Evolutionary conservation across 2,797 vertebrate species (phyloP), one percentile per base, ranked within the genome.

Genomic region (Hozukius guyotensis): DNA sequence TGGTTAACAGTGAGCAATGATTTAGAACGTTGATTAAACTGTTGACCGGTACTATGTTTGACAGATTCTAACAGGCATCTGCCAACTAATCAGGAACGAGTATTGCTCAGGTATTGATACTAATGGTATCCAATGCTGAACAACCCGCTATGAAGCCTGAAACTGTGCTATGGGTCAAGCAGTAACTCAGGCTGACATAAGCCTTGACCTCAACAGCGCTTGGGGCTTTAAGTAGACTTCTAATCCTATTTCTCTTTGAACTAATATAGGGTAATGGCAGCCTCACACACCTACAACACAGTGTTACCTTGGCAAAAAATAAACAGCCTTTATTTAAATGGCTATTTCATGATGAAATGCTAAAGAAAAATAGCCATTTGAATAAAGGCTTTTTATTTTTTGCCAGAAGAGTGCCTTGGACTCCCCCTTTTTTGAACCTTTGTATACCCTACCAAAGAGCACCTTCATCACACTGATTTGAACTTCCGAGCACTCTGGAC

Each of bases 191-290:
- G 69, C 42, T 53, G 77, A 73, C 84, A 27, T 92, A 88, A 91
- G 83, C 89, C 73, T 49, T 88, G 80, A 82, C 81, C 87, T 84
- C 22, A 63, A 32, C 64, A 80, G 77, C 72, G 68, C 69, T 25
- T 59, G 32, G 36, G 38, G 82, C 86, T 91, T 91, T 89, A 91
- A 89, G 74, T 75, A 77, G 78, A 89, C 80, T 70, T 90, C 86
- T 91, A 94, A 94, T 93, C 92, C 91, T 88, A 86, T 88, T 93
- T 88, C 78, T 72, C 63, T 84, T 78, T 85, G 61, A 86, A 75
- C 85, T 78, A 81, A 81, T 77, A 66, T 29, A 62, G 79, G 65
- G 3, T 75, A 72, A 73, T 68, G 71, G 81, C 38, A 60, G 46
- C 31, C 46, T 76, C 53, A 77, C 53, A 24, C 36, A 71, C 61